A percentile compares a stretch with the other conserved stretches of the same genome.
phyloP scores from a whole-genome alignment of 2,797 vertebrate genomes.

The Gambusia yucatana region DNA sequence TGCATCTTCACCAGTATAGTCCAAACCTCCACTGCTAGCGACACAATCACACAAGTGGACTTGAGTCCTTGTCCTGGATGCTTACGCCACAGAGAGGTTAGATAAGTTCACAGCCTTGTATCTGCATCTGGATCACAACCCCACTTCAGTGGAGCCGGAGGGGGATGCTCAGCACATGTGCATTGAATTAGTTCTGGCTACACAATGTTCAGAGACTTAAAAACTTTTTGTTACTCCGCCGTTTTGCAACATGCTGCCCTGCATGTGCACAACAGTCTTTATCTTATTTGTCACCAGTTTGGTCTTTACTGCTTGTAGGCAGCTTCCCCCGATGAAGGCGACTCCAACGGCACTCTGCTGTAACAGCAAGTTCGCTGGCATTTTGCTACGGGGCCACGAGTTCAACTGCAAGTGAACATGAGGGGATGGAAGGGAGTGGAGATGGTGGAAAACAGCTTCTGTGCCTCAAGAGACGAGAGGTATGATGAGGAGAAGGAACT shows the following conservation, averaged over 20 bases:
- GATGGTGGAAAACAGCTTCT: slow-evolving; percentile 37
- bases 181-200: slow-evolving; percentile 62
- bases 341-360: slow-evolving; percentile 32
- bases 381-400: slow-evolving; percentile 7
- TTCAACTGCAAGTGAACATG: slow-evolving; percentile 12
- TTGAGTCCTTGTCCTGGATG: slow-evolving; percentile 29
- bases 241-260: slow-evolving; percentile 44
- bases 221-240: slow-evolving; percentile 51
- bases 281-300: slow-evolving; percentile 59
- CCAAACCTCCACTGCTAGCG: slow-evolving; percentile 3
- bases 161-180: slow-evolving; percentile 71
- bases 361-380: slow-evolving; percentile 38
- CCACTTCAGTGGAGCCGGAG: slow-evolving; percentile 47
- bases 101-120: slow-evolving; percentile 65
- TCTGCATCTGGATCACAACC: slow-evolving; percentile 71
- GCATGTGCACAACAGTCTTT: slow-evolving; percentile 31
- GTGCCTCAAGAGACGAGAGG: slow-evolving; percentile 24
- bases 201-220: slow-evolving; percentile 40
- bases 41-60: slow-evolving; percentile 36
- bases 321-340: slow-evolving; percentile 16
- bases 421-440: not conserved
- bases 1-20: not conserved
- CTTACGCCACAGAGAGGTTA: slow-evolving; percentile 56
- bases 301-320: slow-evolving; percentile 35
- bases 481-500: slow-evolving; percentile 24